A percentile compares a stretch with the other conserved stretches of the same genome.
These are phyloP conservation scores for Haemorhous mexicanus DNA, from an alignment of 2,113 vertebrate genomes.

Conservation along the genomic window DNA sequence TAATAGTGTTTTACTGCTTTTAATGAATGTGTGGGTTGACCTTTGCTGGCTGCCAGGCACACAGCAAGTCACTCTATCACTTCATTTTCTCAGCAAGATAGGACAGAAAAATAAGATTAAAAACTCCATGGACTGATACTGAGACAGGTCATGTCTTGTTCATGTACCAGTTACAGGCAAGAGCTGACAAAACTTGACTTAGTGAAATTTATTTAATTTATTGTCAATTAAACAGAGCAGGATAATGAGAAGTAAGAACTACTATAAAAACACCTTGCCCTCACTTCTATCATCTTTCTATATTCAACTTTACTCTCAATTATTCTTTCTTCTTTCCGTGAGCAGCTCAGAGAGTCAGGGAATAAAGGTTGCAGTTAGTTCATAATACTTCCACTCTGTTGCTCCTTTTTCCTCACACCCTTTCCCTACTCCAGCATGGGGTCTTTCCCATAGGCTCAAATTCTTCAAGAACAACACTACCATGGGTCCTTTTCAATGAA, in stretches of 20 bases:
- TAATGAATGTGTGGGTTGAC: background rate
- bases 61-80: background rate
- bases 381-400: background rate
- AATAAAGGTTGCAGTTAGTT: background rate
- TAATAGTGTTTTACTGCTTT: background rate
- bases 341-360: background rate
- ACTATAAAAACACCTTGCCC: background rate
- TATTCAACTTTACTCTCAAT: background rate
- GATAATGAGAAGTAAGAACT: background rate
- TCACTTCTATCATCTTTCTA: background rate
- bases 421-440: background rate
- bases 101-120: background rate
- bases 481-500: background rate
- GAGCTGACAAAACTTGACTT: background rate
- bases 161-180: background rate
- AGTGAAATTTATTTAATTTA: background rate
- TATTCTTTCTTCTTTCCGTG: background rate
- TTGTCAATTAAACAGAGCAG: background rate
- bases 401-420: background rate
- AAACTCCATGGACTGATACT: background rate
- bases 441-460: background rate
- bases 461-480: background rate
- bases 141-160: background rate
- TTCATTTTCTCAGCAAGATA: background rate
- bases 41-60: background rate